Percentiles rank a stretch among this genome's conserved stretches.
These are phyloP conservation scores for Melieria picta DNA, from an alignment of 2,888 invertebrate genomes.

Conservation along the genomic window DNA sequence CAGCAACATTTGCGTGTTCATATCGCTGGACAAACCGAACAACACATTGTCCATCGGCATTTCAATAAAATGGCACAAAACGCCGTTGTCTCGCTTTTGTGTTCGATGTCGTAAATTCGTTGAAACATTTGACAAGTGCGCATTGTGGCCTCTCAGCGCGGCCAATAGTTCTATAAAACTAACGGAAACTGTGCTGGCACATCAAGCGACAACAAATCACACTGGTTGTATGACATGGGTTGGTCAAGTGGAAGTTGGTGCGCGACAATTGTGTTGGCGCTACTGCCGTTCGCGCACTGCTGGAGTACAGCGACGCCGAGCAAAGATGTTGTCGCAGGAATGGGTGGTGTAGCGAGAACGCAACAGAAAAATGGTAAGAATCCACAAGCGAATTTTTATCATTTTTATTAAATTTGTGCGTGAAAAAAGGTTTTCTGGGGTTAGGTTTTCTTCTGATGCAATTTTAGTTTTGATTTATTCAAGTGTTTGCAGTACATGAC, in stretches of 20 bases:
- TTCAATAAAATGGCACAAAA: conserved; percentile 52
- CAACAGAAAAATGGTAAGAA: conserved; percentile 44
- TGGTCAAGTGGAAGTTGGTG: conserved; percentile 33
- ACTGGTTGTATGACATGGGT: conserved; percentile 35
- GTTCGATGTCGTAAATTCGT: conserved; percentile 20
- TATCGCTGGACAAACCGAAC: too few species aligned
- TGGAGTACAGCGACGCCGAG: conserved; percentile 36
- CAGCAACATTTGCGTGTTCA: too few species aligned
- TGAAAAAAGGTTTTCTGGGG: too few species aligned
- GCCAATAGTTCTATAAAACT: too few species aligned
- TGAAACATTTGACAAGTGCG: too few species aligned
- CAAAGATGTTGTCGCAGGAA: conserved; percentile 15
- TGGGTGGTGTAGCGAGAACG: conserved; percentile 21
- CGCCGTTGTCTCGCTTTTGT: conserved; percentile 51
- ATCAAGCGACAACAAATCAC: neutral
- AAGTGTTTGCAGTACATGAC: too few species aligned
- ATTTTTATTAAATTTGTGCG: too few species aligned
- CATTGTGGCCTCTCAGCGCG: too few species aligned
- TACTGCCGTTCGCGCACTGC: conserved; percentile 40
- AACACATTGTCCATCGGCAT: too few species aligned
- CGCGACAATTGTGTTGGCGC: conserved; percentile 38
- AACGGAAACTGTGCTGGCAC: neutral
- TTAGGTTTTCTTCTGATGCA: too few species aligned
- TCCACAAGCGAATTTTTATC: neutral
- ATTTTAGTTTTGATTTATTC: too few species aligned